These are phyloP conservation scores for Nysson spinosus DNA, from an alignment of 2,888 invertebrate species.

Conservation along the genomic window DNA sequence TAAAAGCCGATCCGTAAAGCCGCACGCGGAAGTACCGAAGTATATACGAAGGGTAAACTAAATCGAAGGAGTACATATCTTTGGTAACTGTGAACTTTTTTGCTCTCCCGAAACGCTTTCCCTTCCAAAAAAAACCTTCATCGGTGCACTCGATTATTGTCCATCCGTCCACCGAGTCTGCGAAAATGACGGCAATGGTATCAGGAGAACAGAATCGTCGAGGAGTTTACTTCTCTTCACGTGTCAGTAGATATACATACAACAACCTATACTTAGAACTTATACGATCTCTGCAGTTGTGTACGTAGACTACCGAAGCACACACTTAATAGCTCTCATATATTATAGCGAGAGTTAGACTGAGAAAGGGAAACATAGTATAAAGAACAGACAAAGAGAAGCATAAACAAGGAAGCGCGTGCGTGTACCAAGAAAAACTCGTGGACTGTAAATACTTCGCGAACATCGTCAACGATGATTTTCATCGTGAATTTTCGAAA, in stretches of 20 bases:
- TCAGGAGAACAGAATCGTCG: slow-evolving; percentile 35
- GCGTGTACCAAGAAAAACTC: slow-evolving; percentile 30
- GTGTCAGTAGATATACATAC: background rate
- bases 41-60: slow-evolving; percentile 43
- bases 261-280: too few species aligned
- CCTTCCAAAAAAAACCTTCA: slow-evolving; percentile 45
- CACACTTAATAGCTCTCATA: slow-evolving; percentile 34
- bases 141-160: slow-evolving; percentile 53
- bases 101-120: slow-evolving; percentile 33
- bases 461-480: slow-evolving; percentile 45
- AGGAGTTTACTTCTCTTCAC: slow-evolving; percentile 32
- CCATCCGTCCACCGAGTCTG: slow-evolving; percentile 53
- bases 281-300: too few species aligned
- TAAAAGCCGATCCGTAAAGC: slow-evolving; percentile 29
- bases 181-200: slow-evolving; percentile 38
- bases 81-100: slow-evolving; percentile 13
- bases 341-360: slow-evolving; percentile 28
- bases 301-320: too few species aligned
- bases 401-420: background rate
- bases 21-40: slow-evolving; percentile 21
- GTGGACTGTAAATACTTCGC: slow-evolving; percentile 45
- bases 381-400: slow-evolving; percentile 1
- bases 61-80: slow-evolving; percentile 44
- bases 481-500: slow-evolving; percentile 54
- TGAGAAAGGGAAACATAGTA: background rate